Conservation (phyloP, 1,140 invertebrate species). For the Drosophila nannoptera region DNA sequence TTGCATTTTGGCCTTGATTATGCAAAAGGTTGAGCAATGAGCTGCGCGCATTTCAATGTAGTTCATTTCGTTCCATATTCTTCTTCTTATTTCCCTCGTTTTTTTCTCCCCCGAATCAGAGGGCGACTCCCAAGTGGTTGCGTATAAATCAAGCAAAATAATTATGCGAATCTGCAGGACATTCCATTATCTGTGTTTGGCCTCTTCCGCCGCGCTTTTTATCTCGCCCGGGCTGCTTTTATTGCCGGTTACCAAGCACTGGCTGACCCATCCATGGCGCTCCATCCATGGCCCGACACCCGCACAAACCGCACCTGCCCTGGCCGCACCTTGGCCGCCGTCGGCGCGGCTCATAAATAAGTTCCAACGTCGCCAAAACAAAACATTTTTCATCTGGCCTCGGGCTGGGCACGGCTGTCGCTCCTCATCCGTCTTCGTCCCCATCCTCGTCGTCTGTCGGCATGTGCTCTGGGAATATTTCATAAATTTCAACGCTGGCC, state of each 20-base stretch:
- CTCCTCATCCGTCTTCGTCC: background rate
- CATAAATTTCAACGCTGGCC: constrained; percentile 59
- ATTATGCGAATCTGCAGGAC: constrained; percentile 65
- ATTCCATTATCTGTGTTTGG: constrained; percentile 53
- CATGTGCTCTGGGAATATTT: constrained; percentile 60
- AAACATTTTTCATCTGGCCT: constrained; percentile 67
- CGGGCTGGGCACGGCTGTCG: constrained; percentile 21
- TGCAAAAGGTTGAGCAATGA: constrained; percentile 11
- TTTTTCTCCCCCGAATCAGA: too few relatives aligned
- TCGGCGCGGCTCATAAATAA: constrained; percentile 62
- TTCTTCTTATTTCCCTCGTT: too few relatives aligned
- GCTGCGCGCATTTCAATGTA: constrained; percentile 17
- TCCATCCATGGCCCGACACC: background rate
- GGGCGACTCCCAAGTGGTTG: constrained; percentile 19
- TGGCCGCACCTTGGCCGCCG: constrained; percentile 6
- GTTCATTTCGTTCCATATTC: constrained; percentile 6
- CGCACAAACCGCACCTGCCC: background rate
- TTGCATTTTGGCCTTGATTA: constrained; percentile 22
- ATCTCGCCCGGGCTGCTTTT: constrained; percentile 57
- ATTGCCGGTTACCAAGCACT: constrained; percentile 59
- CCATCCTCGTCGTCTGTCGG: constrained; percentile 1
- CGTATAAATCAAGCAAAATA: constrained; percentile 68
- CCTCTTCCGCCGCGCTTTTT: constrained; percentile 48
- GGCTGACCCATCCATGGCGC: constrained; percentile 27
- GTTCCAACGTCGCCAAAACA: constrained; percentile 63